Evolutionary conservation across 1,140 invertebrate genomes (phyloP).

Genomic region (Nasonia longicornis): DNA sequence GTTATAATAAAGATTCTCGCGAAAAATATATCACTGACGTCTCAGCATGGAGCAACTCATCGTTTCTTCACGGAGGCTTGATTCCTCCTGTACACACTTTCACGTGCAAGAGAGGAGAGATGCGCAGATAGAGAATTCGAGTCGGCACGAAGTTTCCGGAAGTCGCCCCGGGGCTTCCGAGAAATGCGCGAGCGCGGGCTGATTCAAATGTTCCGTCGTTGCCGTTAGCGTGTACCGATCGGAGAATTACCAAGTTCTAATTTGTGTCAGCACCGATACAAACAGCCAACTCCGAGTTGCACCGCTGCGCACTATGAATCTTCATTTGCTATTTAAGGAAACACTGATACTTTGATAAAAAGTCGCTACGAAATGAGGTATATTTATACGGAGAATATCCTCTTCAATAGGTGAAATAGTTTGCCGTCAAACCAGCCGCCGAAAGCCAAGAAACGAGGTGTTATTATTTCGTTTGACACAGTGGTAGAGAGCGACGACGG

Average conservation of each 20-base stretch:
- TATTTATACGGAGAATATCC: no score
- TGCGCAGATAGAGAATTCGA: constrained; percentile 5
- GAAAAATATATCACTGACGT: no score
- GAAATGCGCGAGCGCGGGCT: constrained; percentile 45
- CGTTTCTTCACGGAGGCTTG: constrained; percentile 43
- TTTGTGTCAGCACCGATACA: constrained; percentile 38
- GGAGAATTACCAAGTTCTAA: constrained; percentile 55
- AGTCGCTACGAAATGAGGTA: no score
- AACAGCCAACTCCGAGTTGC: no score
- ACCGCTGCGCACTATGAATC: no score
- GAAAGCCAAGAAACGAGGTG: not conserved
- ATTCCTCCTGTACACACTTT: constrained; percentile 52
- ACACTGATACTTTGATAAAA: no score
- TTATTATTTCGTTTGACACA: not conserved
- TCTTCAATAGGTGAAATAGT: no score
- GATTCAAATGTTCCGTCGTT: constrained; percentile 46
- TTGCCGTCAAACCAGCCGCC: no score
- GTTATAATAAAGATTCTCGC: not conserved
- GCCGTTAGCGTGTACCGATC: constrained; percentile 35
- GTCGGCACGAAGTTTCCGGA: constrained; percentile 52
- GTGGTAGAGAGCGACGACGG: not conserved
- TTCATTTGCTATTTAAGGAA: not conserved
- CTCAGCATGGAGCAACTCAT: not conserved
- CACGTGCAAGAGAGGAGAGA: constrained; percentile 22
- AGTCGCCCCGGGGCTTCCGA: constrained; percentile 52